Evolutionary conservation across 2,888 invertebrate species (phyloP), one percentile per base, ranked within the genome.

Genomic region (Byasa hedistus): DNA sequence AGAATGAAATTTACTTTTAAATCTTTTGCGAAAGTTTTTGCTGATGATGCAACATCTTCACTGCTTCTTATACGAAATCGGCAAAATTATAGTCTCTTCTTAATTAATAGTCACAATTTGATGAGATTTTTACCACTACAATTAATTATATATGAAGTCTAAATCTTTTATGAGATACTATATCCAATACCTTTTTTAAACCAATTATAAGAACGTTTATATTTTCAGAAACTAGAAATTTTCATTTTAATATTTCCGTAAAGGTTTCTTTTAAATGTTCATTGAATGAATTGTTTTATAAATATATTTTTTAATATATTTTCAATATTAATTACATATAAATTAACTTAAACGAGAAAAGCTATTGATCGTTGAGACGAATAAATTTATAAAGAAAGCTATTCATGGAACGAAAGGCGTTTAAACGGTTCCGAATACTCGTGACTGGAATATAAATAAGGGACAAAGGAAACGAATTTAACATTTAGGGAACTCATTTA

Each of bases 361-460:
- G 8, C 52, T 8, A 54, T 54, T 54, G 52, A 54, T 54, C 52
- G 22, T 54, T 22, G 22, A 56, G 44, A 21, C 19, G 62, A 62
- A 55, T 44, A 21, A 62, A 56, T 62, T 62, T 62, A 56, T 56
- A 10, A 56, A 62, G 24, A 56, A 62, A 56, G 62, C 62, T 62
- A 56, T 62, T 62, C 54, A 36, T 48, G 62, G 44, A 62, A 44
- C 62, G 62, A 56, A 56, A 56, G 56, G 39, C 44, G 44, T 56
- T 62, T 62, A 62, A 56, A 62, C 62, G 62, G 44, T 62, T 62
- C 54, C 44, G 44, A 23, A 23, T 21, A 56, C 44, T 24, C 56
- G 55, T 62, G 62, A 56, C 62, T 62, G 56, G 56, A 62, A 62
- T 62, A 56, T 62, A 62, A 62, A 62, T 62, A 55, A 62, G 56